Percentiles rank a stretch among this genome's conserved stretches.
Conservation (phyloP, 2,113 vertebrate species). For the Macrotis lagotis region DNA sequence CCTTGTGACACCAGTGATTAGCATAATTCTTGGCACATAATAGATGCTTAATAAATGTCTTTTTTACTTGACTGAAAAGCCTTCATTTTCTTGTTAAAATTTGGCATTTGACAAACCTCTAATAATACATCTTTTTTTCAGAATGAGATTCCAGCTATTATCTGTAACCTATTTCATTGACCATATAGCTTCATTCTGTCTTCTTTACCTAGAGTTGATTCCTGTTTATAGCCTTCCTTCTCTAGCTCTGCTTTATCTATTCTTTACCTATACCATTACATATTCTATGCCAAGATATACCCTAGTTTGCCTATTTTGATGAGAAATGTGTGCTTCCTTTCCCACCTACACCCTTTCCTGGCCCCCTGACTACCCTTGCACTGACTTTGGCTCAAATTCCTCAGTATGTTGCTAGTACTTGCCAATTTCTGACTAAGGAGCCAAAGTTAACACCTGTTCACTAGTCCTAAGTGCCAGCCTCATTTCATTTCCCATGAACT, state of each 20-base stretch:
- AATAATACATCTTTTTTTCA: neutral
- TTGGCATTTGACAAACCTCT: neutral
- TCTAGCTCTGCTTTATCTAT: neutral
- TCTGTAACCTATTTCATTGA: neutral
- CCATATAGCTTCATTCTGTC: neutral
- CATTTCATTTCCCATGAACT: neutral
- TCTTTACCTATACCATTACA: neutral
- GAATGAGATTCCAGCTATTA: neutral
- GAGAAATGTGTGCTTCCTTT: neutral
- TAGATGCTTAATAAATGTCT: neutral
- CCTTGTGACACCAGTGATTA: neutral
- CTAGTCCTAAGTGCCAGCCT: neutral
- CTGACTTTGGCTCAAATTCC: neutral
- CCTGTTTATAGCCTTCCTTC: neutral
- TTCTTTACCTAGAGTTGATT: neutral
- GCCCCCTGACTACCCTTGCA: neutral
- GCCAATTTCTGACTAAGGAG: neutral
- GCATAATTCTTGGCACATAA: neutral
- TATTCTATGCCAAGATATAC: neutral
- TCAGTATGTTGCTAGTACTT: neutral
- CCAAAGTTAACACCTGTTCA: neutral
- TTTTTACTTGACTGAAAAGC: neutral
- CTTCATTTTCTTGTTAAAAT: neutral
- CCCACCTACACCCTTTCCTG: neutral
- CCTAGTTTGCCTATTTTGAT: neutral